Base-by-base conservation (phyloP, 1,140 invertebrate genomes). In the Meloidogyne floridensis region DNA sequence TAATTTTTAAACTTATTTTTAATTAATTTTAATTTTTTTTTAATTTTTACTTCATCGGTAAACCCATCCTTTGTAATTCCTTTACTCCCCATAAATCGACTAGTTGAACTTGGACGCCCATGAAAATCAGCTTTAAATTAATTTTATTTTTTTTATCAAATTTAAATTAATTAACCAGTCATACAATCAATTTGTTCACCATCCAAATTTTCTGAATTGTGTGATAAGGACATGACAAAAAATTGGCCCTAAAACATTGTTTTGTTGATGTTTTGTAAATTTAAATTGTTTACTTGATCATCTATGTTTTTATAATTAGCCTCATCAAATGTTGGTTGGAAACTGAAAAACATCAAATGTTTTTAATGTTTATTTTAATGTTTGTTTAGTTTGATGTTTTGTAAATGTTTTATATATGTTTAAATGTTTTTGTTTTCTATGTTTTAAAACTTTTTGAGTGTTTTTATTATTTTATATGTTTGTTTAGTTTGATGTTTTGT, bases 51-150 rank as follows among this genome's bases (percentile, higher is more conserved):
- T 81, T 90, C 88, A 75, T 89, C 88, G 65, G 75, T 84, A 77
- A 88, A 90, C 20, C 88, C 88, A 78, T 89, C 88, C 47, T 83
- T 84, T 47, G 84, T 85, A 70, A 84, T 71, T 73, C 89, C 88
- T 76, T 89, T 89, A 32, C 87, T 87, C 79, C 89, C 87, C 84
- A 88, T 89, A 80, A 90, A 90, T 73, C 88, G 82, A 72, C 78
- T 83, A 54, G 83, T 80, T 6, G 88, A 89, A 43, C 83, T 84
- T 59, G 88, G 89, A 42, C 88, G 83, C 20, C 88, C 88, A 79
- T 89, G 88, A 71, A 89, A 88, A 80, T 89, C 88, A 72, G 87
- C 84, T 43, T 81, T 87, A 43, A 82, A 81, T 5, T 82, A 65
- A 20, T 47, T 65, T 20, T 43, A 7, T 18, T 69, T 13, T 32